Percentiles rank a stretch among this genome's conserved stretches.
Conservation (phyloP, 2,888 invertebrate genomes). For the Nomada ruficornis region DNA sequence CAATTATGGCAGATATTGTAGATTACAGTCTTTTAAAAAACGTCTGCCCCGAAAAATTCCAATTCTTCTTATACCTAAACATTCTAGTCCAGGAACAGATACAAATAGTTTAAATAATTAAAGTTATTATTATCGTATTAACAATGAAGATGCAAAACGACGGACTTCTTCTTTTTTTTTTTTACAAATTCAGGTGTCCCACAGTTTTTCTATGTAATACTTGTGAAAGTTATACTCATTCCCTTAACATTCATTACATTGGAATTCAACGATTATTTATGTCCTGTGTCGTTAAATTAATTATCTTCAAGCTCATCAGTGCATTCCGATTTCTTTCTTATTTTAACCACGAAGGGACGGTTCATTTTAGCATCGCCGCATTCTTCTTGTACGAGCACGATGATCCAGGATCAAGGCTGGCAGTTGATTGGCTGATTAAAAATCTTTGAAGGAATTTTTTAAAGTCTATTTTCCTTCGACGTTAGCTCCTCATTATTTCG, state of each 20-base stretch:
- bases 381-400: neutral
- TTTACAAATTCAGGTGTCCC: neutral
- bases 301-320: neutral
- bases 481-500: no score
- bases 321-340: neutral
- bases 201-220: neutral
- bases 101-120: neutral
- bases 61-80: neutral
- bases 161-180: neutral
- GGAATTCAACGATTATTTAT: neutral
- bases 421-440: slow-evolving; percentile 28
- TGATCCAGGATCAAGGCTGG: slow-evolving; percentile 11
- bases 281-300: neutral
- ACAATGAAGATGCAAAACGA: neutral
- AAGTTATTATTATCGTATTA: neutral
- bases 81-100: slow-evolving; percentile 1
- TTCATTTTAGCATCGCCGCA: slow-evolving; percentile 9
- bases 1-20: slow-evolving; percentile 7
- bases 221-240: neutral
- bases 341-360: slow-evolving; percentile 25
- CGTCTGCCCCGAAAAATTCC: neutral
- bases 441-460: neutral
- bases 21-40: slow-evolving; percentile 23
- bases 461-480: neutral
- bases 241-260: neutral